Evolutionary conservation across 2,113 vertebrate species (phyloP).

Genomic region (Triplophysa siluroides): DNA sequence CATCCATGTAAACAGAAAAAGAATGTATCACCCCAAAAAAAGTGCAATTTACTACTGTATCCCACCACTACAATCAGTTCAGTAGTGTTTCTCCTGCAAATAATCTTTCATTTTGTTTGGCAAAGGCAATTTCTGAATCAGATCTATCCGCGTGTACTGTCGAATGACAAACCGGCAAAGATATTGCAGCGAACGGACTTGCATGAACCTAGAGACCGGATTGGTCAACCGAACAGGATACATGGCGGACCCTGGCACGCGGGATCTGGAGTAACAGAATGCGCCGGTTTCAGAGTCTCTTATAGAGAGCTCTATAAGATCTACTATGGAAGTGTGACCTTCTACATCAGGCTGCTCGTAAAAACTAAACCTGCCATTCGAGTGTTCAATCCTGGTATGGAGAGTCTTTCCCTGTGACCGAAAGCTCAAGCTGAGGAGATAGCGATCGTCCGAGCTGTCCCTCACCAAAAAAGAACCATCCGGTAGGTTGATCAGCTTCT

Average conservation of each 20-base stretch:
- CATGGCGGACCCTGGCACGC: slow-evolving; percentile 94
- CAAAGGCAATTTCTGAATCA: slow-evolving; percentile 99
- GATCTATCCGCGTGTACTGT: slow-evolving; percentile 97
- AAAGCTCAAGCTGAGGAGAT: slow-evolving; percentile 97
- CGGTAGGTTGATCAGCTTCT: slow-evolving; percentile 89
- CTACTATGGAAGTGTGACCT: slow-evolving; percentile 96
- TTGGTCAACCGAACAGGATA: slow-evolving; percentile 96
- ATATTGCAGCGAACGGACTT: slow-evolving; percentile 98
- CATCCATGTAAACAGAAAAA: slow-evolving; percentile 88
- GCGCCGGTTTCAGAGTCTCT: slow-evolving; percentile 98
- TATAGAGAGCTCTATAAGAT: slow-evolving; percentile 96
- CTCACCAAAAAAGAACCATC: slow-evolving; percentile 95
- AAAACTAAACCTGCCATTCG: slow-evolving; percentile 98
- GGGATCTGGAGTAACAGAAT: slow-evolving; percentile 96
- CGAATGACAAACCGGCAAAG: slow-evolving; percentile 98
- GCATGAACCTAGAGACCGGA: slow-evolving; percentile 97
- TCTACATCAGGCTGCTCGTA: slow-evolving; percentile 98
- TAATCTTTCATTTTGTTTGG: slow-evolving; percentile 99
- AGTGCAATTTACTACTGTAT: slow-evolving; percentile 89
- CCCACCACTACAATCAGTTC: slow-evolving; percentile 73
- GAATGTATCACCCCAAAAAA: slow-evolving; percentile 79
- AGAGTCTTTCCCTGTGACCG: slow-evolving; percentile 95
- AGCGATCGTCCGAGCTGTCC: slow-evolving; percentile 96
- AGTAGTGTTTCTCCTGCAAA: slow-evolving; percentile 99
- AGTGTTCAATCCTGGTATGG: slow-evolving; percentile 97